A percentile compares a stretch with the other conserved stretches of the same genome.
Conservation (phyloP, 2,797 vertebrate species). For the Buphagus erythrorhynchus region DNA sequence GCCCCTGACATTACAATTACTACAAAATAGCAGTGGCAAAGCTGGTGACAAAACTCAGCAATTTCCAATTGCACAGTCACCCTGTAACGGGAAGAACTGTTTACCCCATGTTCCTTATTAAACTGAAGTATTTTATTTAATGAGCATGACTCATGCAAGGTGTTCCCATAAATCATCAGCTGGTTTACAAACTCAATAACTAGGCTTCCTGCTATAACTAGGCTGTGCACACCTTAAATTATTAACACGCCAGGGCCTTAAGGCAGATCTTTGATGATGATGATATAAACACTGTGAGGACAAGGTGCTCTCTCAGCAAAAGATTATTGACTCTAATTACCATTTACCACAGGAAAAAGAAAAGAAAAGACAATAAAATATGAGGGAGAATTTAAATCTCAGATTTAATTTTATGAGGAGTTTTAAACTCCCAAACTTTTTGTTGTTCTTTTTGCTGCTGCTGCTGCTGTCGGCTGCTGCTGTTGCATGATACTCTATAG, state of each 20-base stretch:
- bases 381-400: conserved; percentile 82
- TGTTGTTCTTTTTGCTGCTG: background rate
- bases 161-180: conserved; percentile 97
- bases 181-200: conserved; percentile 99
- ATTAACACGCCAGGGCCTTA: conserved; percentile 94
- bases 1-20: conserved; percentile 54
- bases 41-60: conserved; percentile 77
- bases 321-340: conserved; percentile 97
- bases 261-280: conserved; percentile 98
- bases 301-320: conserved; percentile 98
- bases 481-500: conserved; percentile 47
- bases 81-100: conserved; percentile 81
- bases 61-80: conserved; percentile 77
- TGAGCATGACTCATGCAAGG: conserved; percentile 92
- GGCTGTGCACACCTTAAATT: conserved; percentile 95
- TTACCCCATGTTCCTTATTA: conserved; percentile 88
- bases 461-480: background rate
- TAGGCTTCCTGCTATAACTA: conserved; percentile 94
- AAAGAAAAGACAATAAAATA: conserved; percentile 85
- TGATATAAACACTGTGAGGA: conserved; percentile 96
- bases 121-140: conserved; percentile 92
- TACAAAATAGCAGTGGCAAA: conserved; percentile 56
- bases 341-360: conserved; percentile 87
- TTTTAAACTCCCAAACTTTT: conserved; percentile 73
- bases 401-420: conserved; percentile 81